Percentiles rank a stretch among this genome's conserved stretches.
phyloP scores from a whole-genome alignment of 2,797 vertebrate genomes.

The Phalanger gymnotis region DNA sequence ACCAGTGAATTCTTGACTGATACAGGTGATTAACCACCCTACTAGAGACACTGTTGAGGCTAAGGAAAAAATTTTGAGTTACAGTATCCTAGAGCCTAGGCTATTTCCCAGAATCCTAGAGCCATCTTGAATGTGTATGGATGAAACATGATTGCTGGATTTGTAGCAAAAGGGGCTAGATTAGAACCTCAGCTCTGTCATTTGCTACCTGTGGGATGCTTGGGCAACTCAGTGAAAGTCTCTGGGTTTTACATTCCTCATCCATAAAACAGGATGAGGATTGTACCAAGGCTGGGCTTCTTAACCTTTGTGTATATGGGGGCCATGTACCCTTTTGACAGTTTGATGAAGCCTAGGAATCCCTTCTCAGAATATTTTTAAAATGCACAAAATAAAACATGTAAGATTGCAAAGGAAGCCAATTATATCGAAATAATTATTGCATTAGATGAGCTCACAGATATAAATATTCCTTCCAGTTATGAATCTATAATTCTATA shows the following conservation, averaged over 20 bases:
- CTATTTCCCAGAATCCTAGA: neutral
- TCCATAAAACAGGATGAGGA: neutral
- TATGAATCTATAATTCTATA: neutral
- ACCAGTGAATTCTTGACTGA: conserved; percentile 17
- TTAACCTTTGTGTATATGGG: neutral
- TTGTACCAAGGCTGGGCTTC: neutral
- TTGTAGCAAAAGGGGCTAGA: neutral
- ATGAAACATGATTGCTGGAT: neutral
- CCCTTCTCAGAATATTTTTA: neutral
- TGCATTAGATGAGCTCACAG: neutral
- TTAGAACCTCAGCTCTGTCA: conserved; percentile 38
- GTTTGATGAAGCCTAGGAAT: neutral
- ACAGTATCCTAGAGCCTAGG: neutral
- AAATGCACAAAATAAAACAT: neutral
- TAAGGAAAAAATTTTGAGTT: neutral
- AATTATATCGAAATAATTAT: neutral
- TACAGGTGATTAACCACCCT: neutral
- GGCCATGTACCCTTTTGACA: neutral
- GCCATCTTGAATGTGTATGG: neutral
- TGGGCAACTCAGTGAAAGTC: neutral
- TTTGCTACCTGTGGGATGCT: neutral
- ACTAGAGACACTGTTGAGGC: neutral
- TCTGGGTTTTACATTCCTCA: neutral
- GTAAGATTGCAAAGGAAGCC: neutral
- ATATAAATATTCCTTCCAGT: neutral